A percentile compares a stretch with the other conserved stretches of the same genome.
These are phyloP conservation scores for Pemphredon lugubris DNA, from an alignment of 2,888 invertebrate species.

Conservation along the genomic window DNA sequence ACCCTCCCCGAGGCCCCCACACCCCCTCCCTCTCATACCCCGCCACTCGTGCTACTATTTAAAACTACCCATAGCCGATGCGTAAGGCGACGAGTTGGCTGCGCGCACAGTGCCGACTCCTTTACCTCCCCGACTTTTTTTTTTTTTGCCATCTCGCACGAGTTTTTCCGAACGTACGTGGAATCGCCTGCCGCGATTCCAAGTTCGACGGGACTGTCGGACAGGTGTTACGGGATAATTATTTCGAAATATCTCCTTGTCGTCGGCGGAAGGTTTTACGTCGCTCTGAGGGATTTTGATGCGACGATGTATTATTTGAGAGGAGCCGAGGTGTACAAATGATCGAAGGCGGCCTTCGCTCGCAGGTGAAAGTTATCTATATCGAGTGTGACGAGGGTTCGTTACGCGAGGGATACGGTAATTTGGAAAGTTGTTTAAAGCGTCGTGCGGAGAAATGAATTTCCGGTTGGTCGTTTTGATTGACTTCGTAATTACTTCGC, in stretches of 20 bases:
- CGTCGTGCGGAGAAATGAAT: too few species aligned
- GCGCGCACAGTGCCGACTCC: conserved; percentile 21
- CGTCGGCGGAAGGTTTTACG: neutral
- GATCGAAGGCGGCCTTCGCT: neutral
- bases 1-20: conserved; percentile 32
- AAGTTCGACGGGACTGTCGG: neutral
- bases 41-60: conserved; percentile 78
- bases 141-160: too few species aligned
- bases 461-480: too few species aligned
- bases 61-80: conserved; percentile 77
- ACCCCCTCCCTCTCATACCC: too few species aligned
- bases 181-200: neutral
- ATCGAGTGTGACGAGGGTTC: neutral
- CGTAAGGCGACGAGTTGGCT: conserved; percentile 50
- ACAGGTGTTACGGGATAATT: conserved; percentile 1
- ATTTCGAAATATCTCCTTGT: neutral
- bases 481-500: too few species aligned
- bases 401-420: too few species aligned
- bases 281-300: neutral
- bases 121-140: conserved; percentile 2
- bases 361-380: neutral
- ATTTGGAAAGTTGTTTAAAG: too few species aligned
- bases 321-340: neutral
- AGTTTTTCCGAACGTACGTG: neutral
- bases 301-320: neutral